phyloP scores from a whole-genome alignment of 2,888 invertebrate species.

The Listrodromus nycthemerus region DNA sequence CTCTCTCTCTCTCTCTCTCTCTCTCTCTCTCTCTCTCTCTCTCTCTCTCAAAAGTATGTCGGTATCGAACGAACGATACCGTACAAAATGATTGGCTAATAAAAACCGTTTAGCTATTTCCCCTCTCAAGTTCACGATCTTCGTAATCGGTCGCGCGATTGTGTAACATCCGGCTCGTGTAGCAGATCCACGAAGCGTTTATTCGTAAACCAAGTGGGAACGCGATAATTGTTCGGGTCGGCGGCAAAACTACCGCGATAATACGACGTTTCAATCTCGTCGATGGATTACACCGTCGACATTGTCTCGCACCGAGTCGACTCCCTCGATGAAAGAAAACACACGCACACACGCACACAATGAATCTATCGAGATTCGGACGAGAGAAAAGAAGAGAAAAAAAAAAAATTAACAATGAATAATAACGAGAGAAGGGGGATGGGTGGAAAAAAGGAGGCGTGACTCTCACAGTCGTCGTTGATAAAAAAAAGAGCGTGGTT shows the following conservation, averaged over 20 bases:
- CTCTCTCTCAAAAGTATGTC: neutral
- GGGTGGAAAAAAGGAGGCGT: neutral
- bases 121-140: neutral
- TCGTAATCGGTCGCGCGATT: neutral
- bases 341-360: neutral
- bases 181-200: neutral
- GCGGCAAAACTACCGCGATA: neutral
- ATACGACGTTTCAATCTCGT: neutral
- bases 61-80: neutral
- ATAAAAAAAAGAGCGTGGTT: too few species aligned
- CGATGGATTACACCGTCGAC: neutral
- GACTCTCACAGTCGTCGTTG: too few species aligned
- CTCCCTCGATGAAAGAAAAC: neutral
- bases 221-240: conserved; percentile 12
- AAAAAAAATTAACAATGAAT: too few species aligned
- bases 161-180: neutral
- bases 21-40: too few species aligned
- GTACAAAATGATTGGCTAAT: conserved; percentile 9
- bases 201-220: neutral
- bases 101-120: conserved; percentile 1
- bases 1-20: too few species aligned
- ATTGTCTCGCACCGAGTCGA: neutral
- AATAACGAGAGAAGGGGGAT: conserved; percentile 52
- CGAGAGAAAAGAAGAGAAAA: neutral
- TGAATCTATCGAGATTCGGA: neutral